Evolutionary conservation across 2,113 vertebrate genomes (phyloP).

Genomic region (Xyrauchen texanus): DNA sequence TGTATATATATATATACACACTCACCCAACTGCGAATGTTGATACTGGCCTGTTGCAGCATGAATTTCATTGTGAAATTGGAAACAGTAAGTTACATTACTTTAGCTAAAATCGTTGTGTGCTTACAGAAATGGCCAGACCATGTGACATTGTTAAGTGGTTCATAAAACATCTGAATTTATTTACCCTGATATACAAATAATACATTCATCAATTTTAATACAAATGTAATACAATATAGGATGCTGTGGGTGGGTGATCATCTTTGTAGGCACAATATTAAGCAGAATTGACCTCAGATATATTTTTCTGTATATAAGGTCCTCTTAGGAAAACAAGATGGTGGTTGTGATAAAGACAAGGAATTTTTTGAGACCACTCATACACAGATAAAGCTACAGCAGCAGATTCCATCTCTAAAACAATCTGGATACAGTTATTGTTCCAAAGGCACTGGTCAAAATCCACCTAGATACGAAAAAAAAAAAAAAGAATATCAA

Average conservation of each 20-base stretch:
- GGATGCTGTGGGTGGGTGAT: too few species aligned
- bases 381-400: slow-evolving; percentile 24
- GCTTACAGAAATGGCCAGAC: too few species aligned
- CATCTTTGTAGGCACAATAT: neutral
- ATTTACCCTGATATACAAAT: too few species aligned
- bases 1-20: too few species aligned
- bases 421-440: slow-evolving; percentile 18
- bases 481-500: neutral
- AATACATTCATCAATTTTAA: too few species aligned
- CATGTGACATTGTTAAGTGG: too few species aligned
- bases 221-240: neutral
- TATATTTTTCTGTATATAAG: neutral
- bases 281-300: neutral
- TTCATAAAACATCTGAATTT: too few species aligned
- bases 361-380: slow-evolving; percentile 41
- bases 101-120: too few species aligned
- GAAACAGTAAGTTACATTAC: too few species aligned
- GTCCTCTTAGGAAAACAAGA: slow-evolving; percentile 8
- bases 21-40: too few species aligned
- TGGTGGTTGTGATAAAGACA: slow-evolving; percentile 9
- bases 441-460: neutral
- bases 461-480: slow-evolving; percentile 4
- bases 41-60: too few species aligned
- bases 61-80: too few species aligned
- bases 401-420: slow-evolving; percentile 31